Percentiles rank a stretch among this genome's conserved stretches.
These are phyloP conservation scores for Polydrusus pterygomalis DNA, from an alignment of 2,888 invertebrate species.

Conservation along the genomic window DNA sequence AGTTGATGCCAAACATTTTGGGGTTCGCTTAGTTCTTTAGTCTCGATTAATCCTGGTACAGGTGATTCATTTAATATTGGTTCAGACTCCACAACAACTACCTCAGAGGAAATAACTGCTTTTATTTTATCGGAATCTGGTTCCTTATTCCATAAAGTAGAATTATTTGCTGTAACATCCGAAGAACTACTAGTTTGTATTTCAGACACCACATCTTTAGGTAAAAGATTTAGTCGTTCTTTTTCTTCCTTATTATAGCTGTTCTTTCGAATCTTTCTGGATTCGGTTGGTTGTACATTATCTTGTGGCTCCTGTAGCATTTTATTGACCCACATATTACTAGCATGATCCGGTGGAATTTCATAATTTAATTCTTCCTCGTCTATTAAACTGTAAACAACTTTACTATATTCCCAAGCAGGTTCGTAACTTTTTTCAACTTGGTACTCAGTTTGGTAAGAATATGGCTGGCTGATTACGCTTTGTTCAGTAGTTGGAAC, in stretches of 20 bases:
- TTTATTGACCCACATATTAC: conserved; percentile 67
- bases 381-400: conserved; percentile 59
- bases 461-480: conserved; percentile 3
- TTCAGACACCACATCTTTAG: conserved; percentile 62
- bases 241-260: conserved; percentile 54
- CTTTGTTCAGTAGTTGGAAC: conserved; percentile 64
- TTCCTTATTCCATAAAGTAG: conserved; percentile 25
- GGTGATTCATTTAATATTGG: background rate
- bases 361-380: conserved; percentile 62
- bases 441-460: conserved; percentile 30
- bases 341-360: conserved; percentile 66
- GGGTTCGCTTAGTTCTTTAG: conserved; percentile 36
- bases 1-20: conserved; percentile 74
- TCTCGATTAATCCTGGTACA: background rate
- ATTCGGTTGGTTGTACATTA: conserved; percentile 42
- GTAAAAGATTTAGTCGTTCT: conserved; percentile 61
- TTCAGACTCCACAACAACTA: background rate
- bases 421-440: conserved; percentile 39
- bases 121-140: conserved; percentile 13
- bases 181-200: conserved; percentile 56
- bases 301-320: conserved; percentile 63
- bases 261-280: conserved; percentile 28
- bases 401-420: conserved; percentile 61
- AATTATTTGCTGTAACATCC: conserved; percentile 41
- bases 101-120: background rate